A percentile compares a stretch with the other conserved stretches of the same genome.
Conservation (phyloP, 2,113 vertebrate species). For the Pagrus major region DNA sequence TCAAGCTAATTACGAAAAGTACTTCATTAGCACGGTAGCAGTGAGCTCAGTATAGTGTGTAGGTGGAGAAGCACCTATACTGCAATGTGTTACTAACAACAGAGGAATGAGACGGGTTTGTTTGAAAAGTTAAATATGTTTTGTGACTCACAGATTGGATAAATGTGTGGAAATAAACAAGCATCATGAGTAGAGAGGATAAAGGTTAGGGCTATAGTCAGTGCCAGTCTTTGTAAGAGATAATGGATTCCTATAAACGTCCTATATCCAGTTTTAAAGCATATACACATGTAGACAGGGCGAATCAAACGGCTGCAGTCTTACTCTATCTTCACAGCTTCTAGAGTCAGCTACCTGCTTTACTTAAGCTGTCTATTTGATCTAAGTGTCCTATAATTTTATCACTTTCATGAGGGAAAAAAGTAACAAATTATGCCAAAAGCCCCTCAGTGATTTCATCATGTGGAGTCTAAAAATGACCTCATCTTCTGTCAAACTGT, state of each 20-base stretch:
- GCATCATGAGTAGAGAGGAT: not conserved
- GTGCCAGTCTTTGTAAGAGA: not conserved
- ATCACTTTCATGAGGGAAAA: not conserved
- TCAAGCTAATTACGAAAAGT: slow-evolving; percentile 70
- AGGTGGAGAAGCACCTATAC: slow-evolving; percentile 23
- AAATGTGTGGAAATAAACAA: slow-evolving; percentile 19
- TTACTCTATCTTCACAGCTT: not conserved
- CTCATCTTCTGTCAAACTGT: slow-evolving; percentile 42
- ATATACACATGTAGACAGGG: not conserved
- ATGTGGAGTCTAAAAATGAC: slow-evolving; percentile 16
- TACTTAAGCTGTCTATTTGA: not conserved
- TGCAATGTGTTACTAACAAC: slow-evolving; percentile 25
- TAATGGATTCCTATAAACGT: not conserved
- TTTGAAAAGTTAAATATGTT: slow-evolving; percentile 34
- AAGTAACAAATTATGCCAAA: slow-evolving; percentile 1
- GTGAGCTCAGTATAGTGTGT: slow-evolving; percentile 25
- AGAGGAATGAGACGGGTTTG: slow-evolving; percentile 12
- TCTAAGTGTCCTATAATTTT: not conserved
- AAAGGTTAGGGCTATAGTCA: slow-evolving; percentile 9
- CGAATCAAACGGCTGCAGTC: not conserved
- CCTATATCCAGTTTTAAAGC: too few species aligned
- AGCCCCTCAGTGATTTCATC: not conserved
- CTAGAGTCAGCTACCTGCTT: not conserved
- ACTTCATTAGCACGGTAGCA: slow-evolving; percentile 53
- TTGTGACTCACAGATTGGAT: not conserved